A percentile compares a stretch with the other conserved stretches of the same genome.
phyloP scores from a whole-genome alignment of 2,888 invertebrate species.

The Marasmarcha lunaedactyla region DNA sequence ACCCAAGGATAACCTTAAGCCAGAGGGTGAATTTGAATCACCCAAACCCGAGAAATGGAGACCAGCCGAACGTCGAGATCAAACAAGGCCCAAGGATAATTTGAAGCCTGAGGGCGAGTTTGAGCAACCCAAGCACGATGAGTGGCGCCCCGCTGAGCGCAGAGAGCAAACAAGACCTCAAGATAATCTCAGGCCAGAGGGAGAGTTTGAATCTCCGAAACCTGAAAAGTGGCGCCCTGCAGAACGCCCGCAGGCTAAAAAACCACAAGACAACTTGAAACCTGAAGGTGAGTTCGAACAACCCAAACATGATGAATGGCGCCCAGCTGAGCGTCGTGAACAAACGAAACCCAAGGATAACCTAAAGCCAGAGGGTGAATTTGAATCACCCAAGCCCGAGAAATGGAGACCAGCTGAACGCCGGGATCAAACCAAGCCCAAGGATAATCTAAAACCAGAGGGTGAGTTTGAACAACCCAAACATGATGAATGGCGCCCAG shows the following conservation, averaged over 20 bases:
- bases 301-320: constrained; percentile 25
- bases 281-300: constrained; percentile 54
- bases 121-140: constrained; percentile 40
- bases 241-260: constrained; percentile 25
- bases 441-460: constrained; percentile 63
- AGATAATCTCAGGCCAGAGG: constrained; percentile 66
- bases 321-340: constrained; percentile 24
- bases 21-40: constrained; percentile 63
- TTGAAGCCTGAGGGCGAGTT: constrained; percentile 61
- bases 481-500: constrained; percentile 30
- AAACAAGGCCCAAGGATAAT: constrained; percentile 50
- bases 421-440: constrained; percentile 31
- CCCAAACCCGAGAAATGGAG: constrained; percentile 42
- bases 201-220: constrained; percentile 52
- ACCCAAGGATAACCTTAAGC: constrained; percentile 54
- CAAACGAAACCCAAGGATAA: constrained; percentile 56
- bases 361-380: constrained; percentile 24
- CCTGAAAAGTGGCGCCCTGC: constrained; percentile 35
- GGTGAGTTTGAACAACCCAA: constrained; percentile 60
- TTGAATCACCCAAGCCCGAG: constrained; percentile 27
- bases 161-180: constrained; percentile 40
- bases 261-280: constrained; percentile 29
- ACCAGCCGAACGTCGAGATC: constrained; percentile 48
- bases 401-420: constrained; percentile 47
- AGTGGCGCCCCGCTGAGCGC: constrained; percentile 53